These are phyloP conservation scores for Acestrorhynchus altus DNA, from an alignment of 2,797 vertebrate genomes.

Conservation along the genomic window DNA sequence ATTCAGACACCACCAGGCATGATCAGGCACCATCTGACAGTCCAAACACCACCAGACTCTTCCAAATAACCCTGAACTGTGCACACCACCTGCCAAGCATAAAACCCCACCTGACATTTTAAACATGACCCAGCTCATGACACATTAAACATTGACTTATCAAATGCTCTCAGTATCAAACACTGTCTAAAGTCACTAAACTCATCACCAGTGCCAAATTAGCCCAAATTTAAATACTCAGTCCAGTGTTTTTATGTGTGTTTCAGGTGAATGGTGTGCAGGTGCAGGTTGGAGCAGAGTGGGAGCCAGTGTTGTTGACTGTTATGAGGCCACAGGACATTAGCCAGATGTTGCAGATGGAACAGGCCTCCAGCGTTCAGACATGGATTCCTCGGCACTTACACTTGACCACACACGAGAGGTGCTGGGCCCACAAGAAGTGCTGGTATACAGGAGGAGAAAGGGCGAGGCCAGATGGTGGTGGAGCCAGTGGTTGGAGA, in stretches of 20 bases:
- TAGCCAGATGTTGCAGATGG: conserved; percentile 58
- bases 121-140: too few species aligned
- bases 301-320: conserved; percentile 88
- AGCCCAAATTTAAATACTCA: too few species aligned
- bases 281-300: conserved; percentile 81
- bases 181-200: too few species aligned
- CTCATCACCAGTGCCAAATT: too few species aligned
- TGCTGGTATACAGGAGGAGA: conserved; percentile 78
- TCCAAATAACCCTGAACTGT: background rate
- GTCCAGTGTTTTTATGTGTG: conserved; percentile 27
- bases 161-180: background rate
- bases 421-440: conserved; percentile 73
- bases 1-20: too few species aligned
- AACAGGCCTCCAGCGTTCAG: conserved; percentile 64
- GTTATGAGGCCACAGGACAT: conserved; percentile 76
- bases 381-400: conserved; percentile 71
- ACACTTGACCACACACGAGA: conserved; percentile 75
- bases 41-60: background rate
- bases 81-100: background rate
- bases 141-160: background rate
- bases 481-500: conserved; percentile 83
- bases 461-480: conserved; percentile 57
- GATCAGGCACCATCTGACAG: too few species aligned
- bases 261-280: conserved; percentile 83
- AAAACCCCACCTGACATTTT: background rate